A percentile compares a stretch with the other conserved stretches of the same genome.
Evolutionary conservation across 2,113 vertebrate genomes (phyloP).

Genomic region (Peromyscus polionotus): DNA sequence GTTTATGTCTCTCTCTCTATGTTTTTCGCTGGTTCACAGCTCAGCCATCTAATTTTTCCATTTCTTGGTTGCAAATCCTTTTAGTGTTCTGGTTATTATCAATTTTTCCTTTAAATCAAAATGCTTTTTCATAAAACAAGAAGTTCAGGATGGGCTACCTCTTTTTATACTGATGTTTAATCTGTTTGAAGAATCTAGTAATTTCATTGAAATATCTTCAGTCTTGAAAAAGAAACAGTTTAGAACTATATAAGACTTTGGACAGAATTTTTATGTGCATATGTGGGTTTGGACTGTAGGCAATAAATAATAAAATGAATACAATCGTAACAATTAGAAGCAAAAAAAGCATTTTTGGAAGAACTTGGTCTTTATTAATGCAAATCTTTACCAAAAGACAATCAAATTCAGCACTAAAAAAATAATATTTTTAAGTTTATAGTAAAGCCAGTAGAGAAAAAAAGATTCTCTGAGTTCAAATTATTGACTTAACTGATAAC

Average conservation of each 20-base stretch:
- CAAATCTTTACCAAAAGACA: background rate
- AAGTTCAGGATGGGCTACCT: background rate
- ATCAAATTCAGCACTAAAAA: background rate
- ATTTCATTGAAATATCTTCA: slow-evolving; percentile 45
- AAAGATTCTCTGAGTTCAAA: background rate
- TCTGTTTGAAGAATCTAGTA: background rate
- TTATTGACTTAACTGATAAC: background rate
- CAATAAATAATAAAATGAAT: background rate
- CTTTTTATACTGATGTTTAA: background rate
- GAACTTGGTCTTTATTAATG: background rate
- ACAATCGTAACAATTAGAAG: background rate
- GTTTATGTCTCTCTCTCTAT: background rate
- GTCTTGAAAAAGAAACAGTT: background rate
- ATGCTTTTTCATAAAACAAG: background rate
- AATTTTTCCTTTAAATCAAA: slow-evolving; percentile 24
- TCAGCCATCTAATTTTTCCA: background rate
- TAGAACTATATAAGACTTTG: background rate
- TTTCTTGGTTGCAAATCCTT: background rate
- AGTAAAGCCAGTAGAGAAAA: background rate
- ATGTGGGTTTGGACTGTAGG: background rate
- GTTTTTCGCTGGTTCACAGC: background rate
- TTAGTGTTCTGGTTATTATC: slow-evolving; percentile 1
- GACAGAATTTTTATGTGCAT: background rate
- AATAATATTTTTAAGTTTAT: background rate
- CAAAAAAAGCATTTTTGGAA: background rate